Base-by-base conservation (phyloP, 2,797 vertebrate species). In the Megalops cyprinoides region DNA sequence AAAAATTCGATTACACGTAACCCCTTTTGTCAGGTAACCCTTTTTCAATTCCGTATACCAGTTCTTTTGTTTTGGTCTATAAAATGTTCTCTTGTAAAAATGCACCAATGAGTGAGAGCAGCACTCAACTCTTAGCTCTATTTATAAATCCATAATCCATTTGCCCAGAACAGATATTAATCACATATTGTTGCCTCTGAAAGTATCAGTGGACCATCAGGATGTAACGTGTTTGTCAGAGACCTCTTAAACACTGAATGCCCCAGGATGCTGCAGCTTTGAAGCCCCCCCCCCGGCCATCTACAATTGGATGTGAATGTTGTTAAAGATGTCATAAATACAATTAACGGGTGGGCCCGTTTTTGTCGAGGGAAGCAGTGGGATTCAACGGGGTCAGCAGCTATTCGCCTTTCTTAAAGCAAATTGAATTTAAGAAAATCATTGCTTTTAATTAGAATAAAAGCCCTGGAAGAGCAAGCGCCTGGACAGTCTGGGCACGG, bases 391-490 rank as follows among this genome's bases (percentile, higher is more conserved):
- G 87, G 91, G 94, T 95, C 82, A 82, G 92, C 92, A 93, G 90
- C 90, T 90, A 91, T 93, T 92, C 89, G 85, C 84, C 92, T 83
- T 86, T 89, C 87, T 87, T 88, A 92, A 90, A 86, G n/a, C 87
- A 91, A 92, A 93, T 91, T 93, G 86, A 93, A 94, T 94, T 91
- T 84, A 92, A 93, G 90, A 90, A 94, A 96, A 95, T 95, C 90
- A 89, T 95, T 95, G 92, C 89, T 93, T 96, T 96, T 95, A 96
- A 97, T 97, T 96, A 96, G 93, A 94, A 95, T 96, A 92, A 97
- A 96, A 96, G 94, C 94, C 91, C 87, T 89, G 44, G 84, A 92
- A 86, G 89, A 92, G 92, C 84, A 85, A 88, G 87, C 86, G 80
- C 83, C 86, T 83, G 89, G 83, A 83, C 86, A 82, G 69, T 85